Evolutionary conservation across 30 jellyfish, hydroid and myxozoan genomes (phyloP), one percentile per base, ranked within the genome.

Genomic region (Aurelia aurita): DNA sequence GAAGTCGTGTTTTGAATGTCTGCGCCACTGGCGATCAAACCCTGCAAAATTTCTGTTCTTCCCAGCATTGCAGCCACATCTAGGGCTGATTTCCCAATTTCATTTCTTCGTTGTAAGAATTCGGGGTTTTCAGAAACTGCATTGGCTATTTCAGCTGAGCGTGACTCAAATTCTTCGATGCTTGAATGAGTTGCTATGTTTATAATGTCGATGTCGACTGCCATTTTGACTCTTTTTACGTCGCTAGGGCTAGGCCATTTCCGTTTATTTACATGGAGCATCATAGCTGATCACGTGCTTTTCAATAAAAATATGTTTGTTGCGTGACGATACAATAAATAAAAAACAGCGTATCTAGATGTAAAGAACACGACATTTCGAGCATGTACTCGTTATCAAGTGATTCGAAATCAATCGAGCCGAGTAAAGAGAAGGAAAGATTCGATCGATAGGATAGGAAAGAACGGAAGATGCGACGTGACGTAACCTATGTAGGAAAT

Each of bases 181-280:
- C 71, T 84, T 1, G 85, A 78, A 57, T 53, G 69, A 61, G 91
- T 81, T 81, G 91, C 83, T 81, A 81, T 46, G 91, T 69, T 69
- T 72, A 81, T 68, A 9, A 39, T 39, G 51, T 39, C 51, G 13
- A 81, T 64, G 28, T 81, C 91, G 69, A 62, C 91, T 43, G 91
- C 91, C 91, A 81, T 81, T 35, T 81, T 81, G 75, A 31, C 63
- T 2, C 85, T 20, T 67, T 67, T 16, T 14, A 9, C 22, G 79
- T 32, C 47, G 18, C 32, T 16, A 64, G 2, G n/a, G 58, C 59
- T 25, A 72, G 31, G 21, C 22, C 31, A 61, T 22, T 19, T 14
- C 35, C 16, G 20, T 16, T 3, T 0, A 39, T 39, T 39, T 39
- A 39, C 51, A 39, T 39, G 51, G 51, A 39, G 51, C 9, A 39